A percentile compares a stretch with the other conserved stretches of the same genome.
Conservation (phyloP, 2,888 invertebrate species). For the Phaonia tiefii region DNA sequence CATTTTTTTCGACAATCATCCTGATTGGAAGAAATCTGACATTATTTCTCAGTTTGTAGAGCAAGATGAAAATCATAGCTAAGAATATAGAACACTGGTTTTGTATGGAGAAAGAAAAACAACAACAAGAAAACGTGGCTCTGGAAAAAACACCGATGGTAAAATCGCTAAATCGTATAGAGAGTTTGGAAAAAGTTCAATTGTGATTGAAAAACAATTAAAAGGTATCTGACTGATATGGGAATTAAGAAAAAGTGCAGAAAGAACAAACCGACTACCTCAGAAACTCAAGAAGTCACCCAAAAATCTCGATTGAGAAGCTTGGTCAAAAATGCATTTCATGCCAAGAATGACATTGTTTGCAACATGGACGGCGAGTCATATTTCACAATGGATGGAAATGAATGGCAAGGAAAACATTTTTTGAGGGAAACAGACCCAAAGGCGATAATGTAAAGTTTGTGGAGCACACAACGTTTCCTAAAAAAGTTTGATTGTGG, state of each 20-base stretch:
- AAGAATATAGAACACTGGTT: not conserved
- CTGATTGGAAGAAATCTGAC: slow-evolving; percentile 4
- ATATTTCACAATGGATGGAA: not conserved
- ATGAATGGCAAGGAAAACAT: not conserved
- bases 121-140: not conserved
- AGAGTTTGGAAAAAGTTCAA: slow-evolving; percentile 4
- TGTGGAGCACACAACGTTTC: not conserved
- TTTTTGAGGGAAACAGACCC: not conserved
- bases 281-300: not conserved
- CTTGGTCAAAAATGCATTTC: not conserved
- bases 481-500: slow-evolving; percentile 7
- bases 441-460: not conserved
- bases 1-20: slow-evolving; percentile 4
- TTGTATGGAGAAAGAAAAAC: not conserved
- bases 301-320: slow-evolving; percentile 12
- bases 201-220: slow-evolving; percentile 2
- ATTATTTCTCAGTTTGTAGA: not conserved
- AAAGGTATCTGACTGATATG: slow-evolving; percentile 14
- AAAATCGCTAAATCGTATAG: not conserved
- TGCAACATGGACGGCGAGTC: not conserved
- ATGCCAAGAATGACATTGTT: not conserved
- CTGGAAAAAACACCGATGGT: not conserved
- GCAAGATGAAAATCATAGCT: not conserved
- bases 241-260: not conserved
- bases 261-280: not conserved